Percentiles rank a stretch among this genome's conserved stretches.
Conservation (phyloP, 2,113 vertebrate genomes). For the Synchiropus splendidus region DNA sequence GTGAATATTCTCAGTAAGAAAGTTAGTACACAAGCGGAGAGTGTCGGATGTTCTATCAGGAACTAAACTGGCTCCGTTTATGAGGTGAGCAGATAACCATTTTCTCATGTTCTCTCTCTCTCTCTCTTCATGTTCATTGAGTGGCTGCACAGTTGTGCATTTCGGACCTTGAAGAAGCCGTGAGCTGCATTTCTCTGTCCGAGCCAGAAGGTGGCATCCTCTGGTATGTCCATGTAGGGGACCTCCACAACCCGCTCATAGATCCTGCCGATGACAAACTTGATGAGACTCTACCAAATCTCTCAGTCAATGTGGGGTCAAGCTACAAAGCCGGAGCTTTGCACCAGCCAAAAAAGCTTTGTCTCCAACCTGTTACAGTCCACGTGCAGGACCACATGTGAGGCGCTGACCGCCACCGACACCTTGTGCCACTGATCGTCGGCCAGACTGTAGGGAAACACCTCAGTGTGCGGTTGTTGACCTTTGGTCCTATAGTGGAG, state of each 20-base stretch:
- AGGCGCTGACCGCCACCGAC: conserved; percentile 88
- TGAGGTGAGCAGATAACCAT: too few relatives aligned
- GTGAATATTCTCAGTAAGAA: too few relatives aligned
- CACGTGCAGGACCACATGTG: conserved; percentile 84
- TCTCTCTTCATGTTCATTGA: too few relatives aligned
- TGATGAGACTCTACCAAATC: not conserved
- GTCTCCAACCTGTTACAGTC: conserved; percentile 99
- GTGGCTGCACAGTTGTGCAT: too few relatives aligned
- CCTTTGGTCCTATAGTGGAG: conserved; percentile 86
- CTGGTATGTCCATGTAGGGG: conserved; percentile 83
- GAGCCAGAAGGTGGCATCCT: conserved; percentile 85
- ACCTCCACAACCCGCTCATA: conserved; percentile 92
- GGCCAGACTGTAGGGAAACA: conserved; percentile 91
- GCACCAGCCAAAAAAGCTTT: too few relatives aligned
- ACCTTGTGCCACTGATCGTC: conserved; percentile 95
- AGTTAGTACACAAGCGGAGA: too few relatives aligned
- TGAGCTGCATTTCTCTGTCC: conserved; percentile 93
- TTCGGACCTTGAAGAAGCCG: conserved; percentile 84
- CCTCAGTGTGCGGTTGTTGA: conserved; percentile 83
- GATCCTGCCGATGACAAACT: conserved; percentile 69
- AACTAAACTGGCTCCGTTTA: too few relatives aligned
- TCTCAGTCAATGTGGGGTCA: too few relatives aligned
- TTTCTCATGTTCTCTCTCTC: too few relatives aligned
- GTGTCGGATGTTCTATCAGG: too few relatives aligned
- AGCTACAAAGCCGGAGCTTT: too few relatives aligned